A percentile compares a stretch with the other conserved stretches of the same genome.
These are phyloP conservation scores for Flexamia atlantica DNA, from an alignment of 2,888 invertebrate species.

Conservation along the genomic window DNA sequence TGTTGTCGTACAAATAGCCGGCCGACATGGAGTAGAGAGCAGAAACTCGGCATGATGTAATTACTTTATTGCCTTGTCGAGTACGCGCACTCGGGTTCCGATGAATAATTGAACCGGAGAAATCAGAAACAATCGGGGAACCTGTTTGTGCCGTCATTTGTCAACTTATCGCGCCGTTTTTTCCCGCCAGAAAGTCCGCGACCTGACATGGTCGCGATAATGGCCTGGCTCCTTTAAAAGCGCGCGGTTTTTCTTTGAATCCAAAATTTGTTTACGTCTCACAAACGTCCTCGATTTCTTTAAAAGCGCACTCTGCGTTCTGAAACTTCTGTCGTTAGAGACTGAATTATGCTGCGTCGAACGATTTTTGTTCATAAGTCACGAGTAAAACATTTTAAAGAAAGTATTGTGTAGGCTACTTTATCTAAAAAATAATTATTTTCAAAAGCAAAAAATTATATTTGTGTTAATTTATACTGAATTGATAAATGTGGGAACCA, in stretches of 20 bases:
- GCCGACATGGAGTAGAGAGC: constrained; percentile 15
- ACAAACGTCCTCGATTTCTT: background rate
- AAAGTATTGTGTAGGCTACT: too few species aligned
- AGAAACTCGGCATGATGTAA: constrained; percentile 36
- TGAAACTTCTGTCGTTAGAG: too few species aligned
- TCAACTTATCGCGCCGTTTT: constrained; percentile 52
- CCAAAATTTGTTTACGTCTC: background rate
- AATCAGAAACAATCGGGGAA: constrained; percentile 56
- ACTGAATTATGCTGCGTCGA: too few species aligned
- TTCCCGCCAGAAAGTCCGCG: constrained; percentile 1
- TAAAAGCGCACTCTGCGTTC: too few species aligned
- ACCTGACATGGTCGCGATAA: constrained; percentile 36
- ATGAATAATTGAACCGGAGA: constrained; percentile 62
- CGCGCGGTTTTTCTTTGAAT: background rate
- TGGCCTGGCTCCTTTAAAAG: constrained; percentile 6
- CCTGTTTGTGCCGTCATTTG: constrained; percentile 47
- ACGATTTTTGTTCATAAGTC: too few species aligned
- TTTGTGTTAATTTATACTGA: too few species aligned
- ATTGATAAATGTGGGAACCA: too few species aligned
- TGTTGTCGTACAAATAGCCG: constrained; percentile 43
- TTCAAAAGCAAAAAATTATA: too few species aligned
- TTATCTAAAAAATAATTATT: too few species aligned
- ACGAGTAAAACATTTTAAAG: too few species aligned
- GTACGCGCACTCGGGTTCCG: constrained; percentile 35
- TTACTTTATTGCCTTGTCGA: constrained; percentile 26